These are phyloP conservation scores for Gadopsis bispinosus DNA, from an alignment of 2,797 vertebrate genomes.

Conservation along the genomic window DNA sequence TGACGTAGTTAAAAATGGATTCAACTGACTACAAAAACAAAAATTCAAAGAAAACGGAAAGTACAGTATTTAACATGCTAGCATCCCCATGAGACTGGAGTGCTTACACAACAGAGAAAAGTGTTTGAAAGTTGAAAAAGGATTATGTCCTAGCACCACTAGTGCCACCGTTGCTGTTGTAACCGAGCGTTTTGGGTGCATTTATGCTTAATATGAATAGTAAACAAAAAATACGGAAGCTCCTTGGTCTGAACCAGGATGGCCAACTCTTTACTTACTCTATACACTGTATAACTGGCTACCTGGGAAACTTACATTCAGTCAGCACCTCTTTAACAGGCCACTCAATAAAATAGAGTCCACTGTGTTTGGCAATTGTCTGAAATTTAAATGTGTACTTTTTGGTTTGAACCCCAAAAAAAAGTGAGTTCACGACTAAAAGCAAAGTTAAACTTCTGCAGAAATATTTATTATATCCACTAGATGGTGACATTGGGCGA, in stretches of 20 bases:
- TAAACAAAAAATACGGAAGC: too few species aligned
- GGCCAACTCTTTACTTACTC: too few species aligned
- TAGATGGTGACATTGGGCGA: constrained; percentile 11
- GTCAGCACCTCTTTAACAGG: too few species aligned
- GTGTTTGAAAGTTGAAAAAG: background rate
- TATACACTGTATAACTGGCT: too few species aligned
- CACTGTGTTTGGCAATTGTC: background rate
- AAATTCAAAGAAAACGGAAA: background rate
- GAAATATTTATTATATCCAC: constrained; percentile 5
- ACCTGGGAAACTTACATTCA: too few species aligned
- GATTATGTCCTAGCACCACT: background rate
- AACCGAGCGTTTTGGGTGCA: too few species aligned
- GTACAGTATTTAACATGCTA: background rate
- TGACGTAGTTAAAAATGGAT: background rate
- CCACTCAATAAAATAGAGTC: too few species aligned
- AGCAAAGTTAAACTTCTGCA: background rate
- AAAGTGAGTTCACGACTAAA: background rate
- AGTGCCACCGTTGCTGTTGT: too few species aligned
- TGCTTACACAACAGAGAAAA: background rate
- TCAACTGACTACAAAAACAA: background rate
- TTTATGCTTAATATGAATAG: too few species aligned
- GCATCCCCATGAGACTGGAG: background rate
- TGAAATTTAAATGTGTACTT: background rate
- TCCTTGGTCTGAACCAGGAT: too few species aligned
- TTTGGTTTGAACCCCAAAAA: background rate